Percentiles rank a stretch among this genome's conserved stretches.
Conservation (phyloP, 2,797 vertebrate genomes). For the Amphiprion clarkii region DNA sequence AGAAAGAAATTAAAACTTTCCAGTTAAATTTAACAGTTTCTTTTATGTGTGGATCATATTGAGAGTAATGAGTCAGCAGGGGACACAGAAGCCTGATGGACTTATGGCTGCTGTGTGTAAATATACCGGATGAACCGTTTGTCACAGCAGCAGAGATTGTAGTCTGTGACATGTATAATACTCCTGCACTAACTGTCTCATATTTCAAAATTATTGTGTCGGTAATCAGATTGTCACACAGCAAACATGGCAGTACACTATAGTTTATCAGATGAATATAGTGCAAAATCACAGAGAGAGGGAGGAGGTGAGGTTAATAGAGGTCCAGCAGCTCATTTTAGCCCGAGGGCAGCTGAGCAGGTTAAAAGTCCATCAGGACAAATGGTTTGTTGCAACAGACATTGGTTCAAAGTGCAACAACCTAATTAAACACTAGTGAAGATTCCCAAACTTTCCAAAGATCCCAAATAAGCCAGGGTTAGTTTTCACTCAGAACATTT, state of each 20-base stretch:
- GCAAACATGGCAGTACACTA: not conserved
- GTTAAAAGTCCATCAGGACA: not conserved
- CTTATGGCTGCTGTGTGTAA: too few relatives aligned
- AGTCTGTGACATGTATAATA: not conserved
- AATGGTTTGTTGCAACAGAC: not conserved
- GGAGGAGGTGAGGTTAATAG: not conserved
- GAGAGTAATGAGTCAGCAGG: constrained; percentile 34
- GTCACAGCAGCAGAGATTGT: not conserved
- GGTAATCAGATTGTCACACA: not conserved
- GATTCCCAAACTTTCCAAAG: not conserved
- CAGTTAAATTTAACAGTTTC: not conserved
- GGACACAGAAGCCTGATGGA: constrained; percentile 1
- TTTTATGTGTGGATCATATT: not conserved
- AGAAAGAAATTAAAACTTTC: not conserved
- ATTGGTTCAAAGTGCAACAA: not conserved
- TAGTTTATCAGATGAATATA: not conserved
- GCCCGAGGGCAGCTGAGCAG: not conserved
- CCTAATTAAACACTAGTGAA: not conserved
- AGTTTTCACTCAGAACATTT: not conserved
- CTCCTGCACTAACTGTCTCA: too few relatives aligned
- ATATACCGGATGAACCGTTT: not conserved
- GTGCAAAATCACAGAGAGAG: too few relatives aligned
- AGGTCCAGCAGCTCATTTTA: not conserved
- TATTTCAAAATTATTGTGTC: not conserved
- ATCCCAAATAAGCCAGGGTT: not conserved